Evolutionary conservation across 1,140 invertebrate species (phyloP), one percentile per base, ranked within the genome.

Genomic region (Drosophila sulfurigaster): DNA sequence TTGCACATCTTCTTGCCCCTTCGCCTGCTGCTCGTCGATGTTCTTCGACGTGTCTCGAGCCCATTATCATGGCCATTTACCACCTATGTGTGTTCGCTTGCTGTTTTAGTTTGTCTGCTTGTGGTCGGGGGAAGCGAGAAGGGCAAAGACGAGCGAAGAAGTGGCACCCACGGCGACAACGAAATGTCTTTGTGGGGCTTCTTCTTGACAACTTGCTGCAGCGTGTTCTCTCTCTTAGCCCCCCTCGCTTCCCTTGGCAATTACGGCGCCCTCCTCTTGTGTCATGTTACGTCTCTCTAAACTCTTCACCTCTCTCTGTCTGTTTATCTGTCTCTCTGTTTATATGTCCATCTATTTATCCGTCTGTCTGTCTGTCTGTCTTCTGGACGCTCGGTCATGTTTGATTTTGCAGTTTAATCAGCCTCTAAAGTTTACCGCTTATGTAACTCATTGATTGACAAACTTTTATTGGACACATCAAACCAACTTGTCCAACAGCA

Each of bases 131-230:
- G 30, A 32, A 32, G 30, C 30, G 7, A 32, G 30, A 32, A 2
- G 6, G 30, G 30, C 5, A 1, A 32, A 10, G 35, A 38, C 8
- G 35, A 43, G n/a, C 3, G 28, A 32, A 43, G 46, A 30, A 4
- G 20, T 8, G 32, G 51, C 67, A 70, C 48, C 58, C 59, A 67
- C 57, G 66, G 66, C 45, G 59, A 52, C 48, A 56, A 15, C 43
- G 28, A 54, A 13, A 13, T 13, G 48, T 25, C 35, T 62, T 78
- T 78, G 64, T 69, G 48, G 59, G 75, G 75, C 78, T 80, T 80
- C 78, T 80, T 80, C 75, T 75, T 48, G 46, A 32, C 45, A 30
- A 8, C 16, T 32, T 45, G 15, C 25, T 15, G 41, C 41, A 43
- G 2, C n/a, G 41, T 10, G 38, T 11, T 41, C 30, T 32, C 30